phyloP scores from a whole-genome alignment of 2,888 invertebrate genomes.

The Bruchidius siliquastri region DNA sequence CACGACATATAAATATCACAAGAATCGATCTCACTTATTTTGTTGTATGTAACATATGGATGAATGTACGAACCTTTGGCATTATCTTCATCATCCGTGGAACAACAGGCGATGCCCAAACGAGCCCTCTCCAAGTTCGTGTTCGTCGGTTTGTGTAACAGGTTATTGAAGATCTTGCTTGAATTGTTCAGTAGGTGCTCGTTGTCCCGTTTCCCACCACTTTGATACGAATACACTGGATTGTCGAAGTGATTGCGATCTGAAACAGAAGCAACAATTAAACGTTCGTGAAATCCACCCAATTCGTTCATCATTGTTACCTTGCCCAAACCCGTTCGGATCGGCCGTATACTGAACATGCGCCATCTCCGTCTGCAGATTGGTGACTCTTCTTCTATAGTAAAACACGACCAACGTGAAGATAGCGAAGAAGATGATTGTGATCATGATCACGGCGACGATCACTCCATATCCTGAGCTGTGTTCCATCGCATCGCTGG shows the following conservation, averaged over 20 bases:
- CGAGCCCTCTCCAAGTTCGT: slow-evolving; percentile 57
- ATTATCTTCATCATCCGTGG: slow-evolving; percentile 48
- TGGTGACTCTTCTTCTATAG: slow-evolving; percentile 73
- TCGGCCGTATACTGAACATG: slow-evolving; percentile 85
- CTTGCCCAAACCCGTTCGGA: slow-evolving; percentile 45
- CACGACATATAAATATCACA: no score
- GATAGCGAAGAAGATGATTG: slow-evolving; percentile 63
- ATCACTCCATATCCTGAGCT: slow-evolving; percentile 44
- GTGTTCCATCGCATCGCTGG: slow-evolving; percentile 33
- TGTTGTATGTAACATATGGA: no score
- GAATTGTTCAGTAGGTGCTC: slow-evolving; percentile 58
- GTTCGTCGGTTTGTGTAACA: slow-evolving; percentile 57
- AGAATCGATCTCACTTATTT: no score
- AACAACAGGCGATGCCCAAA: slow-evolving; percentile 49
- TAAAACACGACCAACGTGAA: slow-evolving; percentile 67
- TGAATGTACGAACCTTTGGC: slow-evolving; percentile 24
- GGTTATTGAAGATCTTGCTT: slow-evolving; percentile 56
- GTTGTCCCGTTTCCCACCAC: slow-evolving; percentile 49
- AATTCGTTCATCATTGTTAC: no score
- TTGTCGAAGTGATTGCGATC: slow-evolving; percentile 88
- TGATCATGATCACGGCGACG: slow-evolving; percentile 57
- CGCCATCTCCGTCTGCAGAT: slow-evolving; percentile 81
- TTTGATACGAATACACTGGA: slow-evolving; percentile 80
- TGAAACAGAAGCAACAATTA: slow-evolving; percentile 36
- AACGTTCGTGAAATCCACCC: background rate